Conservation (phyloP, 2,113 vertebrate species). For the Forbesichthys agassizii region DNA sequence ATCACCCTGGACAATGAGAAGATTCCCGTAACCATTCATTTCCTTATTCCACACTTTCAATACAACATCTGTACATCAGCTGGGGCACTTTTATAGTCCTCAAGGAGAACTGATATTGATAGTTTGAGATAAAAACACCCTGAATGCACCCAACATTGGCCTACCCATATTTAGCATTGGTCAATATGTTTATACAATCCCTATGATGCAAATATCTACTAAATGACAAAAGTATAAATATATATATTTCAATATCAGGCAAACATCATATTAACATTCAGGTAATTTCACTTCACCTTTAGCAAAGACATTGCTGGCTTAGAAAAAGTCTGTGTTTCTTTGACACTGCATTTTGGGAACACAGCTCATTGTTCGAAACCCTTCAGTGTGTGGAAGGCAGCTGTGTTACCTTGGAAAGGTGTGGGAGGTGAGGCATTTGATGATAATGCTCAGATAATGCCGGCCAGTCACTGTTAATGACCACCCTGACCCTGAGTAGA, state of each 20-base stretch:
- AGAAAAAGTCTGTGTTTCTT: constrained; percentile 33
- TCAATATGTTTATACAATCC: too few species aligned
- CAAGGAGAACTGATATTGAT: constrained; percentile 41
- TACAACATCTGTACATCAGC: constrained; percentile 62
- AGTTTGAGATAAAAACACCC: constrained; percentile 4
- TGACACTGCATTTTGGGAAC: constrained; percentile 53
- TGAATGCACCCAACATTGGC: constrained; percentile 33
- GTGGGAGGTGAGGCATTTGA: constrained; percentile 37
- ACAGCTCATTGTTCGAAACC: constrained; percentile 42
- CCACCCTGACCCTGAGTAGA: constrained; percentile 45
- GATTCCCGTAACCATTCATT: constrained; percentile 63
- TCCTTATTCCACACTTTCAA: constrained; percentile 59
- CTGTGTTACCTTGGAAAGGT: constrained; percentile 19
- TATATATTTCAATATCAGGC: too few species aligned
- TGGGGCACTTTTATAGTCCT: constrained; percentile 27
- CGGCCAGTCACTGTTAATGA: constrained; percentile 46
- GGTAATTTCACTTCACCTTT: constrained; percentile 2
- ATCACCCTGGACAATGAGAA: constrained; percentile 58
- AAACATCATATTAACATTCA: too few species aligned
- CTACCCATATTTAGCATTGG: not conserved
- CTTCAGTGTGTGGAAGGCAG: constrained; percentile 5
- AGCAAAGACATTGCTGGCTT: constrained; percentile 20
- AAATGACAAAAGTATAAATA: too few species aligned
- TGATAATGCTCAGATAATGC: constrained; percentile 50
- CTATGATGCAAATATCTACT: too few species aligned